Percentiles rank a stretch among this genome's conserved stretches.
Evolutionary conservation across 2,113 vertebrate species (phyloP).

Genomic region (Zosterops pallidus): DNA sequence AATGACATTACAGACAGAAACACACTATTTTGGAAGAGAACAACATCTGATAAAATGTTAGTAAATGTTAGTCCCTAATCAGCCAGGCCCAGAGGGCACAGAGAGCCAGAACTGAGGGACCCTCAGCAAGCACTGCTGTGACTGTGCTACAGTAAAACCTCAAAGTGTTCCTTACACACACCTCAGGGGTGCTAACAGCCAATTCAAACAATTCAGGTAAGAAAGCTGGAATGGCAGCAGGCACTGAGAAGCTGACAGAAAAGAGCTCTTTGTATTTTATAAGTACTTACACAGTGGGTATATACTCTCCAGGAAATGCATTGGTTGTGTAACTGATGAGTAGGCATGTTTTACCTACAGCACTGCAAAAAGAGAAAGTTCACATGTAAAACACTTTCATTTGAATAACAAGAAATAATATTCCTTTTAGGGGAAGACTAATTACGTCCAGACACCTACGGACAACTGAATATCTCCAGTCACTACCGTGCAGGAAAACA

Average conservation of each 20-base stretch:
- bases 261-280: neutral
- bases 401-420: neutral
- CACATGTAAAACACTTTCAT: neutral
- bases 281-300: constrained; percentile 95
- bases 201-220: neutral
- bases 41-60: neutral
- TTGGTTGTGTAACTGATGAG: constrained; percentile 99
- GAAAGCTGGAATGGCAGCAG: neutral
- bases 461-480: neutral
- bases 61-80: neutral
- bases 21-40: neutral
- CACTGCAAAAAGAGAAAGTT: constrained; percentile 75
- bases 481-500: neutral
- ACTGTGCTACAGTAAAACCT: neutral
- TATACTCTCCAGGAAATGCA: constrained; percentile 97
- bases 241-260: neutral
- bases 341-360: constrained; percentile 98
- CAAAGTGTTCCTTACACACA: neutral
- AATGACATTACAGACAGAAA: neutral
- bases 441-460: neutral
- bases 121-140: neutral
- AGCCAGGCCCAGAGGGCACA: neutral
- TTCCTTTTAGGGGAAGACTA: neutral
- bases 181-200: neutral
- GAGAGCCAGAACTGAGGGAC: neutral